Evolutionary conservation across 2,797 vertebrate species (phyloP).

Genomic region (Hipposideros larvatus): DNA sequence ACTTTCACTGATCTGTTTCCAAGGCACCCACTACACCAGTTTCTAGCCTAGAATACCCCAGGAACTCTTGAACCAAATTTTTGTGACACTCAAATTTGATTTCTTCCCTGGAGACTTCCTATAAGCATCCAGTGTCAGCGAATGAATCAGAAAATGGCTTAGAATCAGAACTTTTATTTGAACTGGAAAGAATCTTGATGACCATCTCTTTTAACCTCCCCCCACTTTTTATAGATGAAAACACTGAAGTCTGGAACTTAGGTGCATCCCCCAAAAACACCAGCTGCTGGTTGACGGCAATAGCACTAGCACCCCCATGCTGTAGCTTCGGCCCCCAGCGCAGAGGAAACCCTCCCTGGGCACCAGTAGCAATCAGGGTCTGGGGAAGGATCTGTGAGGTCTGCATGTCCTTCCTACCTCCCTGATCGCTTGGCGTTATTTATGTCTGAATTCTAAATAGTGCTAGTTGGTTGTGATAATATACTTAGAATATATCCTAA

Average conservation of each 20-base stretch:
- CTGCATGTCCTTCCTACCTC: not conserved
- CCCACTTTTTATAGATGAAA: not conserved
- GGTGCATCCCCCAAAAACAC: not conserved
- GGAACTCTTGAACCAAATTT: not conserved
- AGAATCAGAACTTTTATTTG: not conserved
- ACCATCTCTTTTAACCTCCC: not conserved
- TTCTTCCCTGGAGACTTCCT: not conserved
- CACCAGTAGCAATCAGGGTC: fast-evolving
- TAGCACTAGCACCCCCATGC: no score
- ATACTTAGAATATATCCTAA: not conserved
- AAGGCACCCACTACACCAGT: not conserved
- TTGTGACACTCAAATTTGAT: not conserved
- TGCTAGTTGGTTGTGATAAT: not conserved
- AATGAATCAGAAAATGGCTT: not conserved
- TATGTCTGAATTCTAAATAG: not conserved
- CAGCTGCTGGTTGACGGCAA: not conserved
- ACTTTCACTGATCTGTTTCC: not conserved
- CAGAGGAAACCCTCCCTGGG: no score
- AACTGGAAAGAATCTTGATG: not conserved
- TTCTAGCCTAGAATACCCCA: not conserved
- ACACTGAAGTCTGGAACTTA: not conserved
- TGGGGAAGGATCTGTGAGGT: fast-evolving
- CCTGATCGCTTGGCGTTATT: not conserved
- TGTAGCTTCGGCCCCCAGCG: not conserved
- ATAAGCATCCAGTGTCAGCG: fast-evolving